These are phyloP conservation scores for Tetragnatha versicolor DNA, from an alignment of 1,140 invertebrate genomes.

Conservation along the genomic window DNA sequence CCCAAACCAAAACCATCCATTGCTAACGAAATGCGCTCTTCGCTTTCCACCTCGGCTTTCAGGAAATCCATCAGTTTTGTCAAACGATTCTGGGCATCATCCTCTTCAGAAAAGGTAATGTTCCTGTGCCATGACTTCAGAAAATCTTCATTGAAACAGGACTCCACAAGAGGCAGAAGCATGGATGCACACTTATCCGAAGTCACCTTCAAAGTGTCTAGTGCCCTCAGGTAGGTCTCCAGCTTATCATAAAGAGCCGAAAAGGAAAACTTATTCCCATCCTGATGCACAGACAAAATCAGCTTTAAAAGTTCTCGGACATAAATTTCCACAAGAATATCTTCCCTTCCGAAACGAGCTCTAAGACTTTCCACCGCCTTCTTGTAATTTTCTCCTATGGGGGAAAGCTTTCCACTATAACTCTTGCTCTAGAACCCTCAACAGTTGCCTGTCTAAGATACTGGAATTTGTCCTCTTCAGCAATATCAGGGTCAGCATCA, in stretches of 20 bases:
- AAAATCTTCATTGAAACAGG: constrained; percentile 8
- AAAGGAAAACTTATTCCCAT: not conserved
- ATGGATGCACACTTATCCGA: constrained; percentile 29
- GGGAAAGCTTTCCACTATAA: constrained; percentile 55
- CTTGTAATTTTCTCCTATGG: constrained; percentile 39
- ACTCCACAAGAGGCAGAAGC: constrained; percentile 12
- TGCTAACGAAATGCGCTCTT: not conserved
- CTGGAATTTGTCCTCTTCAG: constrained; percentile 16
- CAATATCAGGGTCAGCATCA: not conserved
- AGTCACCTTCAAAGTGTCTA: constrained; percentile 4
- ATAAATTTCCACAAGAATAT: constrained; percentile 56
- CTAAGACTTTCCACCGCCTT: constrained; percentile 53
- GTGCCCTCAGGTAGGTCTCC: not conserved
- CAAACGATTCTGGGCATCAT: not conserved
- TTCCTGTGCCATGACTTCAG: constrained; percentile 12
- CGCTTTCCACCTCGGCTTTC: constrained; percentile 5
- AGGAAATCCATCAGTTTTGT: not conserved
- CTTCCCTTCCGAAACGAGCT: constrained; percentile 48
- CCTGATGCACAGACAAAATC: not conserved
- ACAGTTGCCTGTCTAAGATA: constrained; percentile 15
- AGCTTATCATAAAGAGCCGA: not conserved
- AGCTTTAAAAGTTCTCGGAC: constrained; percentile 38
- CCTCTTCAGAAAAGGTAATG: not conserved
- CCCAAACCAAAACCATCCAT: not conserved
- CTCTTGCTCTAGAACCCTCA: not conserved